Evolutionary conservation across 1,140 invertebrate species (phyloP).

Genomic region (Aphis gossypii): DNA sequence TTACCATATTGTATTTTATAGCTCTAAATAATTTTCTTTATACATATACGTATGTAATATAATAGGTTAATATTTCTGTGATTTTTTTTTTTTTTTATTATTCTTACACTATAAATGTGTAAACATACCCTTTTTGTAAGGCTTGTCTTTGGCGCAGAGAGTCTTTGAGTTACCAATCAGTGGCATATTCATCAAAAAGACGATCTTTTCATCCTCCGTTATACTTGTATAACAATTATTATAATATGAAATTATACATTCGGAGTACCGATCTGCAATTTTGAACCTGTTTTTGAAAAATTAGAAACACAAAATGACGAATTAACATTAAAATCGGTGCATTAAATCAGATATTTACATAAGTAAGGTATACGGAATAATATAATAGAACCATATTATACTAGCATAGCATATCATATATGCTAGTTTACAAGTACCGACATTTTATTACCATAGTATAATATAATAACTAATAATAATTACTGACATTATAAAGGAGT

Average conservation of each 20-base stretch:
- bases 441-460: no score
- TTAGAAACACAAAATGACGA: background rate
- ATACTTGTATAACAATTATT: background rate
- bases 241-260: background rate
- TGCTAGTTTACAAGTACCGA: no score
- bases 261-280: background rate
- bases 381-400: no score
- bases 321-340: background rate
- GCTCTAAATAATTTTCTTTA: no score
- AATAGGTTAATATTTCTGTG: background rate
- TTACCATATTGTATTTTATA: no score
- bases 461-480: no score
- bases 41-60: background rate
- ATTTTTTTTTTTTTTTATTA: background rate
- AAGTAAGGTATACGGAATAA: no score
- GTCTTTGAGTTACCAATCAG: accelerated
- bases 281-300: background rate
- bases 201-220: no score
- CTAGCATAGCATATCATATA: no score
- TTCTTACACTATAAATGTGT: background rate
- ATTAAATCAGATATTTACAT: background rate
- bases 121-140: background rate
- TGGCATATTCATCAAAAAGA: background rate
- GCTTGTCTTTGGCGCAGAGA: background rate
- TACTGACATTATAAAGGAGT: no score